Base-by-base conservation (phyloP, 2,888 invertebrate species). In the Campopleginae sp. region DNA sequence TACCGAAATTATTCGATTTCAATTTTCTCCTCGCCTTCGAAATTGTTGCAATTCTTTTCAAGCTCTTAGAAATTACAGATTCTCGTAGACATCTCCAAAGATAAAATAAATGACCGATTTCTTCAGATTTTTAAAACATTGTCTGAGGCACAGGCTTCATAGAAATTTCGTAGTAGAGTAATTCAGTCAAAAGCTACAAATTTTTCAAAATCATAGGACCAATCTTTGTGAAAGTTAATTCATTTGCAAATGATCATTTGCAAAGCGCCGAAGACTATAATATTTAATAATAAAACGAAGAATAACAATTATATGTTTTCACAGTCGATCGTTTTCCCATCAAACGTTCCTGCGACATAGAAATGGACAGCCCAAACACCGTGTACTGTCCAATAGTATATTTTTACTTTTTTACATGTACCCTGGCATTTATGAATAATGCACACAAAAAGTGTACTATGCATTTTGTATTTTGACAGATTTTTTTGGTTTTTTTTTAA, bases 381-480 rank as follows among this genome's bases (percentile, higher is more conserved):
- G n/a, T 27, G 19, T 14, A 33, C 58, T 14, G 2, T 78, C 58
- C 5, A 54, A 78, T 78, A 23, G 46, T 63, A 54, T 63, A 63
- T 75, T 42, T 44, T 61, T 78, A 65, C 46, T n/a, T 27, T 63
- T 74, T 27, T 46, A 86, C 77, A 74, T 87, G 89, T 90, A 91
- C 91, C 91, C 91, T 91, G 91, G 87, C 89, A 89, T 86, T 90
- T 88, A 90, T 90, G 82, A 89, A 88, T 89, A 86, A 80, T 77
- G 66, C 58, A 80, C 71, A 65, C 33, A 76, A 48, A 31, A 76
- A 58, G 72, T 84, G 80, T 74, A 80, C 66, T 72, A 80, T 77
- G 72, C 63, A 38, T 68, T 72, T 27, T 58, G 65, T 44, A 61
- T 79, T 42, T 54, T 80, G 51, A 68, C 75, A 82, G 63, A 63